A percentile compares a stretch with the other conserved stretches of the same genome.
These are phyloP conservation scores for Macrobrachium rosenbergii DNA, from an alignment of 1,140 invertebrate genomes.

Conservation along the genomic window DNA sequence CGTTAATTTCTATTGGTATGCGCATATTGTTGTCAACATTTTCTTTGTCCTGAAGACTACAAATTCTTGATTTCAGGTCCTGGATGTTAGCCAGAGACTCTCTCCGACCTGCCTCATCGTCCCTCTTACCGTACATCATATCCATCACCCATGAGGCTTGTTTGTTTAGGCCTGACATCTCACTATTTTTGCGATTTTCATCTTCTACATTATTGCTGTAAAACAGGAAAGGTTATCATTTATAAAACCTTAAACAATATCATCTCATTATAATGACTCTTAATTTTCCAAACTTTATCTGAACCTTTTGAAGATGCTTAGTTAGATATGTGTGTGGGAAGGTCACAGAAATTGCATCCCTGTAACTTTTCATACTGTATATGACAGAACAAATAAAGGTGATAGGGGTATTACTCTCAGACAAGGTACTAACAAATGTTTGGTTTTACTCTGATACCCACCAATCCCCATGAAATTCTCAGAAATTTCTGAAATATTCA, in stretches of 20 bases:
- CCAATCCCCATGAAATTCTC: too few species aligned
- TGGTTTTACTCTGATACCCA: too few species aligned
- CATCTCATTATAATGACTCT: not conserved
- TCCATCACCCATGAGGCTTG: conserved; percentile 78
- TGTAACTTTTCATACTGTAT: too few species aligned
- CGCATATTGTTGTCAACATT: conserved; percentile 54
- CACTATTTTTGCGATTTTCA: conserved; percentile 68
- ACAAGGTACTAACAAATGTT: too few species aligned
- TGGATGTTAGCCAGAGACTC: conserved; percentile 62
- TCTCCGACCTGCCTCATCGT: conserved; percentile 56
- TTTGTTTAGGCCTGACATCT: conserved; percentile 68
- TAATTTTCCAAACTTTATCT: not conserved
- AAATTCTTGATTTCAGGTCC: conserved; percentile 60
- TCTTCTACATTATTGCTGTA: conserved; percentile 66
- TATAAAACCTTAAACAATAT: not conserved
- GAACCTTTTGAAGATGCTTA: too few species aligned
- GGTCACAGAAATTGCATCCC: too few species aligned
- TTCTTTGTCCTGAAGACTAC: conserved; percentile 63
- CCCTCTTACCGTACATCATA: conserved; percentile 72
- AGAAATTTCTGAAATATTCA: too few species aligned
- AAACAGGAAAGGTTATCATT: not conserved
- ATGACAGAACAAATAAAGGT: too few species aligned
- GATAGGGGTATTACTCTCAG: too few species aligned
- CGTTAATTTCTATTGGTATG: conserved; percentile 54
- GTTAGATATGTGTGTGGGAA: too few species aligned